Percentiles rank a stretch among this genome's conserved stretches.
Evolutionary conservation across 2,113 vertebrate species (phyloP).

Genomic region (Redunca redunca): DNA sequence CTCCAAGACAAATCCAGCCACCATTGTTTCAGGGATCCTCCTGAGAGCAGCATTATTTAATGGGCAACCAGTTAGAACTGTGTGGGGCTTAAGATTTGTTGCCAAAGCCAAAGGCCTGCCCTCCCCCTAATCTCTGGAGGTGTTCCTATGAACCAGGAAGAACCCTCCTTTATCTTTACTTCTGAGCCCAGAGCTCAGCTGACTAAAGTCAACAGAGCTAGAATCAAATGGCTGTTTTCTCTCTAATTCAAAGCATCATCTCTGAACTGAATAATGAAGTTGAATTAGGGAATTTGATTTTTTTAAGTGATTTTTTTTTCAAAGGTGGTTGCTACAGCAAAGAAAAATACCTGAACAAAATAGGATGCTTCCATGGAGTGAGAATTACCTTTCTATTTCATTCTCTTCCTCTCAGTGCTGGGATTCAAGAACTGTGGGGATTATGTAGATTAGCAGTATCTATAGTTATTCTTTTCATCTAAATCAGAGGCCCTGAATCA

Average conservation of each 20-base stretch:
- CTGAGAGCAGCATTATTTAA: constrained; percentile 1
- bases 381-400: background rate
- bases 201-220: background rate
- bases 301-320: constrained; percentile 23
- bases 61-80: background rate
- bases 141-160: background rate
- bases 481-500: background rate
- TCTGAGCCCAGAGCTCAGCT: background rate
- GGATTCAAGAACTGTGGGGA: background rate
- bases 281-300: constrained; percentile 33
- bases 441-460: background rate
- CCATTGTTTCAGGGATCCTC: background rate
- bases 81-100: constrained; percentile 24
- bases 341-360: constrained; percentile 38
- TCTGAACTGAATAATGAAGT: constrained; percentile 14
- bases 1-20: background rate
- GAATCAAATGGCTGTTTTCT: background rate
- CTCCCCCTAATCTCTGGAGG: background rate
- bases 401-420: background rate
- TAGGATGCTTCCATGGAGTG: background rate
- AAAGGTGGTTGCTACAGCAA: background rate
- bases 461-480: background rate
- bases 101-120: background rate
- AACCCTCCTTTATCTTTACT: background rate
- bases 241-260: constrained; percentile 20